phyloP scores from a whole-genome alignment of 2,888 invertebrate species.

The Panzeria rudis region DNA sequence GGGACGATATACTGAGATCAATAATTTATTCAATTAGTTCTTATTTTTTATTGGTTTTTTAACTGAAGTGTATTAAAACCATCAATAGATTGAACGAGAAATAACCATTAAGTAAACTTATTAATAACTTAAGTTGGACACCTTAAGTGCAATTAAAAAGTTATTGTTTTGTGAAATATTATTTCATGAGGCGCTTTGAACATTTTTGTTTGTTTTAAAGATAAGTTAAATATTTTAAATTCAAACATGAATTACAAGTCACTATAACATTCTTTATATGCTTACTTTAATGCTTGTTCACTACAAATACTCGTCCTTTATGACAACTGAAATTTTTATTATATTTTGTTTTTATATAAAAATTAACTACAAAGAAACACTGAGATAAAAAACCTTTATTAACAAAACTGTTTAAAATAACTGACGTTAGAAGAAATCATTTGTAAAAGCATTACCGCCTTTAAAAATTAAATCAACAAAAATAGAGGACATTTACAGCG shows the following conservation, averaged over 20 bases:
- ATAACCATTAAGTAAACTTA: no score
- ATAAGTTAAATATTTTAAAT: not conserved
- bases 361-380: slow-evolving; percentile 20
- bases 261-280: not conserved
- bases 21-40: no score
- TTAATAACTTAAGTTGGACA: no score
- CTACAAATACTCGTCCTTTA: not conserved
- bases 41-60: no score
- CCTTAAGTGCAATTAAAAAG: no score
- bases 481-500: slow-evolving; percentile 71
- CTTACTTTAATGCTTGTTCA: not conserved
- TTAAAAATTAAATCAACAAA: slow-evolving; percentile 81
- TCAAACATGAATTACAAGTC: not conserved
- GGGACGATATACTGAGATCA: no score
- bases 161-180: no score
- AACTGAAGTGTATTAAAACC: no score
- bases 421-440: slow-evolving; percentile 23
- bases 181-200: no score
- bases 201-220: no score
- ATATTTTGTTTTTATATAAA: not conserved
- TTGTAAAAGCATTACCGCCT: slow-evolving; percentile 74
- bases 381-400: not conserved
- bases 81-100: no score
- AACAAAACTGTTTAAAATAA: slow-evolving; percentile 32
- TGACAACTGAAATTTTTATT: slow-evolving; percentile 10